Conservation (phyloP, 1,140 invertebrate genomes). For the Harlomillsia oculata region DNA sequence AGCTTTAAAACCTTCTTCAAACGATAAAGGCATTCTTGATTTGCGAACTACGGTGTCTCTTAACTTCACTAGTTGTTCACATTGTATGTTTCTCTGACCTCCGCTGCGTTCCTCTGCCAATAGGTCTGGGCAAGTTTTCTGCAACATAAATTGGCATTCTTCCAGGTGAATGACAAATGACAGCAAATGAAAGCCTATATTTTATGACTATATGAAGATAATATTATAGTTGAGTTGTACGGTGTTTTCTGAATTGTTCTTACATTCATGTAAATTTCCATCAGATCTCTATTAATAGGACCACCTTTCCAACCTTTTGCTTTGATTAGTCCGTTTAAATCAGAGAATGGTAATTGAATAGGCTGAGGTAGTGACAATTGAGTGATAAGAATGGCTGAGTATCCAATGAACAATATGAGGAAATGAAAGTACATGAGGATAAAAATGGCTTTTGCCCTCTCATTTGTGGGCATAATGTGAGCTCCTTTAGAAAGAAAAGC, state of each 20-base stretch:
- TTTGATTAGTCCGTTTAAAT: not conserved
- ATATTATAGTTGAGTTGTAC: not conserved
- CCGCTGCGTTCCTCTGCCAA: not conserved
- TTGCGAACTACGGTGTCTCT: not conserved
- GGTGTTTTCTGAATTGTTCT: no score
- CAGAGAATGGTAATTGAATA: constrained; percentile 12
- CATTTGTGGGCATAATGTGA: not conserved
- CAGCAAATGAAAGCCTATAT: no score
- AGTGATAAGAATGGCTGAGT: constrained; percentile 12
- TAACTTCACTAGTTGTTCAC: constrained; percentile 6
- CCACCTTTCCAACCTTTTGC: constrained; percentile 5
- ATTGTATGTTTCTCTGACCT: not conserved
- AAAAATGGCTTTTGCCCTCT: constrained; percentile 6
- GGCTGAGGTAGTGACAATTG: constrained; percentile 12
- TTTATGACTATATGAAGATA: no score
- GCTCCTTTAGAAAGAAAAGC: constrained; percentile 7
- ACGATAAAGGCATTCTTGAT: not conserved
- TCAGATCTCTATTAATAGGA: constrained; percentile 13
- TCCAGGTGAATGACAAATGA: not conserved
- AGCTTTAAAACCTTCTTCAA: constrained; percentile 6
- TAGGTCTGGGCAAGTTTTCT: constrained; percentile 21
- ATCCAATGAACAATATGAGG: constrained; percentile 10
- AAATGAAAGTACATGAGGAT: constrained; percentile 1
- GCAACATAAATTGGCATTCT: not conserved
- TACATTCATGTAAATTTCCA: constrained; percentile 19